A percentile compares a stretch with the other conserved stretches of the same genome.
phyloP scores from a whole-genome alignment of 2,113 vertebrate species.

The Vicugna pacos region DNA sequence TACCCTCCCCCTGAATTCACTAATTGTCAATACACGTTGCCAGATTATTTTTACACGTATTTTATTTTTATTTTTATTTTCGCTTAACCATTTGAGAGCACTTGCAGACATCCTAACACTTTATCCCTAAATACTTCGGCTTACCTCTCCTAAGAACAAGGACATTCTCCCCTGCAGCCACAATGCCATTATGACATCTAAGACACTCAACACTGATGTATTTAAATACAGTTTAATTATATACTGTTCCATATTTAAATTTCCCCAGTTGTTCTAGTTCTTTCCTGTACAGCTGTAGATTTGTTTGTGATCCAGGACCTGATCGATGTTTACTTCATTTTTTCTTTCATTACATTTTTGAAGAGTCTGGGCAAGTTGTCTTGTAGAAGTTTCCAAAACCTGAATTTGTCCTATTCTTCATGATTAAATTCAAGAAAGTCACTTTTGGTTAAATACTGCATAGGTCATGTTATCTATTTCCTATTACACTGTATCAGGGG shows the following conservation, averaged over 20 bases:
- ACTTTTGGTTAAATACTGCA: background rate
- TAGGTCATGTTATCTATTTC: background rate
- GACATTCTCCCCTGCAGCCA: background rate
- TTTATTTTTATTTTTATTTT: slow-evolving; percentile 1
- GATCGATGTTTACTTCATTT: background rate
- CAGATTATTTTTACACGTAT: background rate
- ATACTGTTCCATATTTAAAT: background rate
- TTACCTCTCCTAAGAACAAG: background rate
- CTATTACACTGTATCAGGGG: background rate
- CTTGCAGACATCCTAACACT: background rate
- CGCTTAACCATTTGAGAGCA: background rate
- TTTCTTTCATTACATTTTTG: slow-evolving; percentile 29
- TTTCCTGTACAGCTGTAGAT: background rate
- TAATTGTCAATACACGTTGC: background rate
- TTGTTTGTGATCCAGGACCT: background rate
- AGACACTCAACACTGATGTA: background rate
- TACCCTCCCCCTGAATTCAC: background rate
- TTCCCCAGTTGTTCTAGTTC: background rate
- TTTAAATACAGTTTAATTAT: background rate
- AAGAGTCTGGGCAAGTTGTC: background rate
- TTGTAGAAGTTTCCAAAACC: background rate
- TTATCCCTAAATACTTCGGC: background rate
- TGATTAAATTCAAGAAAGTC: background rate
- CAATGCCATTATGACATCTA: background rate
- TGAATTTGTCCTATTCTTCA: slow-evolving; percentile 11